Percentiles rank a stretch among this genome's conserved stretches.
Conservation (phyloP, 2,888 invertebrate species). For the Drosophila ustulata region DNA sequence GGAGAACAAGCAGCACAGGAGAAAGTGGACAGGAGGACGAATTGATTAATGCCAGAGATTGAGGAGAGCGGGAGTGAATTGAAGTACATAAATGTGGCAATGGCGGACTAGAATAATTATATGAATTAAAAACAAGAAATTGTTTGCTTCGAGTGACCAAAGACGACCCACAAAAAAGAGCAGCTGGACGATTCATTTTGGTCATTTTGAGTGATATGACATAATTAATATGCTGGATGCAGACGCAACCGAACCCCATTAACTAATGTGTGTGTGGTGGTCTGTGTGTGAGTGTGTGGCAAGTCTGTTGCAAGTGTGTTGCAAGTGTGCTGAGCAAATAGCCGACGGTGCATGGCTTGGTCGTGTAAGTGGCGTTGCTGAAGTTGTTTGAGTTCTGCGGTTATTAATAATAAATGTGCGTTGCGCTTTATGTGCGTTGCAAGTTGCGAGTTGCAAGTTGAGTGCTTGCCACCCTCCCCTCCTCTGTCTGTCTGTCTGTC, state of each 20-base stretch:
- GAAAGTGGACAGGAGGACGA: not conserved
- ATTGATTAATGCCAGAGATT: not conserved
- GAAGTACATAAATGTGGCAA: slow-evolving; percentile 4
- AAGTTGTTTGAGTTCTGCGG: slow-evolving; percentile 73
- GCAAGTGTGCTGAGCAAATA: slow-evolving; percentile 55
- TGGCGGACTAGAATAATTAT: slow-evolving; percentile 4
- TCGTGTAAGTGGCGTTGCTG: slow-evolving; percentile 55
- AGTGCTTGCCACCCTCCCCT: slow-evolving; percentile 23
- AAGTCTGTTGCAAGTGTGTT: not conserved
- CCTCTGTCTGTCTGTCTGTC: not conserved
- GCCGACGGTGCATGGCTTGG: slow-evolving; percentile 54
- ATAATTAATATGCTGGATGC: slow-evolving; percentile 44
- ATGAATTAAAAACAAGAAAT: not conserved
- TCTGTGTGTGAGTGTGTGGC: slow-evolving; percentile 11
- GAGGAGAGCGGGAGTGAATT: not conserved
- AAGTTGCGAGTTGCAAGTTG: slow-evolving; percentile 9
- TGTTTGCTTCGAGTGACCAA: not conserved
- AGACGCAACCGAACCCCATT: slow-evolving; percentile 32
- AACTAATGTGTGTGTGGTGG: slow-evolving; percentile 13
- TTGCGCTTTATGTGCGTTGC: slow-evolving; percentile 62
- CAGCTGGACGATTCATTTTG: slow-evolving; percentile 36
- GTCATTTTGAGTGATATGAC: slow-evolving; percentile 45
- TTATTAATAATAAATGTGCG: slow-evolving; percentile 82
- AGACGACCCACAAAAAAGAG: not conserved
- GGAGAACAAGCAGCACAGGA: not conserved